phyloP scores from a whole-genome alignment of 2,888 invertebrate genomes.

The Lochmaea crataegi region DNA sequence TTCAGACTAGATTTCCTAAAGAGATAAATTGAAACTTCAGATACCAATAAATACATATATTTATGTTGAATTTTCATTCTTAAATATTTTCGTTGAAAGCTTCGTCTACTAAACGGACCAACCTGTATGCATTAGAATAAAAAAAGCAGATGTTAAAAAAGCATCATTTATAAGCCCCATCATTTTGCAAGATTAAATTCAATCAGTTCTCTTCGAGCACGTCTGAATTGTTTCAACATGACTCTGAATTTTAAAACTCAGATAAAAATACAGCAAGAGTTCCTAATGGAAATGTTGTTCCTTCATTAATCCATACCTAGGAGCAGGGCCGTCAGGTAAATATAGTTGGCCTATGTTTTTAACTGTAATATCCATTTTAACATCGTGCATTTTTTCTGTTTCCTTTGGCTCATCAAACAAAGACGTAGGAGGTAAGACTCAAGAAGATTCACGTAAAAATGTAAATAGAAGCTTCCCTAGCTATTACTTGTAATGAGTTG shows the following conservation, averaged over 20 bases:
- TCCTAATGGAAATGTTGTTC: slow-evolving; percentile 37
- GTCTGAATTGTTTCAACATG: slow-evolving; percentile 42
- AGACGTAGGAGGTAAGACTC: neutral
- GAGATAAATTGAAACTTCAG: too few relatives aligned
- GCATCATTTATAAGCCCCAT: slow-evolving; percentile 35
- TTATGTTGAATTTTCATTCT: too few relatives aligned
- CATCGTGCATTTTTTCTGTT: neutral
- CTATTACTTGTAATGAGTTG: neutral
- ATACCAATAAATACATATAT: too few relatives aligned
- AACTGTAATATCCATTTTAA: neutral
- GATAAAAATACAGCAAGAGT: slow-evolving; percentile 40
- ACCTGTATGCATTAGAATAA: slow-evolving; percentile 4
- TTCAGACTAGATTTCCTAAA: neutral
- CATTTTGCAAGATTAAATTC: slow-evolving; percentile 37
- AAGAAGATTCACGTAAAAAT: neutral
- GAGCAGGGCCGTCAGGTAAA: slow-evolving; percentile 3
- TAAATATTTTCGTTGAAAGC: too few relatives aligned
- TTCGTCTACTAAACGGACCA: neutral
- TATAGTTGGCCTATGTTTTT: neutral
- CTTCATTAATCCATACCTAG: slow-evolving; percentile 35
- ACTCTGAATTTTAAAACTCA: slow-evolving; percentile 38
- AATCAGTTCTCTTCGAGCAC: slow-evolving; percentile 29
- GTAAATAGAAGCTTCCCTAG: neutral
- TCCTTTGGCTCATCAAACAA: slow-evolving; percentile 1
- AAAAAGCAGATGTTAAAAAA: slow-evolving; percentile 31